Percentiles rank a stretch among this genome's conserved stretches.
These are phyloP conservation scores for Brachyrhaphis roseni DNA, from an alignment of 2,797 vertebrate species.

Conservation along the genomic window DNA sequence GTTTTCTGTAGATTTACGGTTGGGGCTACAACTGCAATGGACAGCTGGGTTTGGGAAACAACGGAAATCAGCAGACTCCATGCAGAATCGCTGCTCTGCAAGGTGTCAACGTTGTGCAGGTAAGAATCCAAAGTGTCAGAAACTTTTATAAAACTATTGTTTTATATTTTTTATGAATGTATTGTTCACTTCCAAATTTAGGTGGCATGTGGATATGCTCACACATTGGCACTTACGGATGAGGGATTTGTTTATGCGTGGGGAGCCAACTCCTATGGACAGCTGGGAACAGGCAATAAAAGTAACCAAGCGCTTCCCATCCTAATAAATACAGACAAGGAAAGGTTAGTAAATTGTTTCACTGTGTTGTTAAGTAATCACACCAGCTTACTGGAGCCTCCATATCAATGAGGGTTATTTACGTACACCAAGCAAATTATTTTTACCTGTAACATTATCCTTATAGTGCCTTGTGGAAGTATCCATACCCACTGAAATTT, in stretches of 20 bases:
- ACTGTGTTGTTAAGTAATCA: background rate
- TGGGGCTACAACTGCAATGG: slow-evolving; percentile 99
- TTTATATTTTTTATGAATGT: slow-evolving; percentile 5
- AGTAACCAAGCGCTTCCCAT: slow-evolving; percentile 94
- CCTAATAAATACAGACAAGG: slow-evolving; percentile 90
- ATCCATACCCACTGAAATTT: background rate
- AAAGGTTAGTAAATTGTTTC: slow-evolving; percentile 84
- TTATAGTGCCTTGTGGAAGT: background rate
- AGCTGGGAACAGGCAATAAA: slow-evolving; percentile 97
- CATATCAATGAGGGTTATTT: slow-evolving; percentile 8
- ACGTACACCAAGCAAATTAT: background rate
- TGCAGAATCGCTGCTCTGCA: slow-evolving; percentile 94
- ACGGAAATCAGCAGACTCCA: slow-evolving; percentile 94
- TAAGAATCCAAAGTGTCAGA: slow-evolving; percentile 57
- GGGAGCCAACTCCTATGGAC: slow-evolving; percentile 98
- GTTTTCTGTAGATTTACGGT: slow-evolving; percentile 87
- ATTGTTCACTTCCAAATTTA: slow-evolving; percentile 51
- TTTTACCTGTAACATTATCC: slow-evolving; percentile 1
- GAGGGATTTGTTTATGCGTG: slow-evolving; percentile 95
- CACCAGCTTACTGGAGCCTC: background rate
- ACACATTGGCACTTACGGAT: slow-evolving; percentile 94
- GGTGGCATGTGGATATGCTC: slow-evolving; percentile 97
- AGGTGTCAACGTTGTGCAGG: slow-evolving; percentile 90
- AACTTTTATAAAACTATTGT: background rate
- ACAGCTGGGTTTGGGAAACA: slow-evolving; percentile 94